Conservation (phyloP, 2,113 vertebrate genomes). For the human (Homo sapiens) region GRCh38 chr11:24225001-24225500, state of each 20-base stretch:
- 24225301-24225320: neutral
- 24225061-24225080: rapidly evolving
- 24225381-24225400: neutral
- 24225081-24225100: rapidly evolving
- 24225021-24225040: neutral
- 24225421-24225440: neutral
- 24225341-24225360: neutral
- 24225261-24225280: neutral
- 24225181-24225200: neutral
- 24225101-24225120: neutral
- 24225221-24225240: neutral
- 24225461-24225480: neutral
- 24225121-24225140: rapidly evolving
- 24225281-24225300: neutral
- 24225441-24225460: neutral
- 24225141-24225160: neutral
- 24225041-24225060: neutral
- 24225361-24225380: neutral
- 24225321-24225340: neutral
- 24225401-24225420: neutral
- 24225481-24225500: neutral
- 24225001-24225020: neutral
- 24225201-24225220: neutral
- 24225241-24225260: neutral
- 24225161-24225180: neutral